Conservation (phyloP, 2,113 vertebrate species). For the Solea solea region DNA sequence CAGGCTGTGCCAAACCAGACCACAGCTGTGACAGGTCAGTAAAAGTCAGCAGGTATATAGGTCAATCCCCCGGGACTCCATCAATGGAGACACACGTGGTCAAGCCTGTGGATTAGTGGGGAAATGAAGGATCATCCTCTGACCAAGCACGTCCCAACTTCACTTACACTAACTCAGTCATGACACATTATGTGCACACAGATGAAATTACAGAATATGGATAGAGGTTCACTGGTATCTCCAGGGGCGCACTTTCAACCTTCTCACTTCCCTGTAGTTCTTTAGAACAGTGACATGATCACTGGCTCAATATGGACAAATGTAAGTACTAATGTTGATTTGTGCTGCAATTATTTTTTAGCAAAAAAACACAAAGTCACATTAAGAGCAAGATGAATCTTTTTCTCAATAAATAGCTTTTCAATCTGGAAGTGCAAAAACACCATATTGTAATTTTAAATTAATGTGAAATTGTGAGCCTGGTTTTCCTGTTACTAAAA, state of each 20-base stretch:
- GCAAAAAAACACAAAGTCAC: not conserved
- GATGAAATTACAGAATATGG: not conserved
- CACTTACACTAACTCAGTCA: conserved; percentile 37
- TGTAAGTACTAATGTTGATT: too few species aligned
- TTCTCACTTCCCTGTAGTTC: too few species aligned
- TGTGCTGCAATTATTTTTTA: too few species aligned
- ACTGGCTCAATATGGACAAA: too few species aligned
- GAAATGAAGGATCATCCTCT: conserved; percentile 83
- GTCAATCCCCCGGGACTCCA: conserved; percentile 81
- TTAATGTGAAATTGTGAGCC: too few species aligned
- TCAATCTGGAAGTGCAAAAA: not conserved
- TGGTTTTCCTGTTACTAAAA: too few species aligned
- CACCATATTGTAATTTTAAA: too few species aligned
- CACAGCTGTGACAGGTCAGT: conserved; percentile 66
- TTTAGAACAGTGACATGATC: too few species aligned
- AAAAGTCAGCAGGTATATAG: conserved; percentile 81
- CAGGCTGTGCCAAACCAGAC: conserved; percentile 10
- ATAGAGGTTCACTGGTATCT: not conserved
- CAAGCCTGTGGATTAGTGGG: conserved; percentile 78
- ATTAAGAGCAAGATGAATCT: not conserved
- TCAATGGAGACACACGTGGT: conserved; percentile 79
- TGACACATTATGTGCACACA: not conserved
- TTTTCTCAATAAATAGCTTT: not conserved
- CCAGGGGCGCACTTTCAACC: too few species aligned
- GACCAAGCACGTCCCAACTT: conserved; percentile 59